Conservation (phyloP, 2,888 invertebrate genomes). For the Thymelicus lineola region DNA sequence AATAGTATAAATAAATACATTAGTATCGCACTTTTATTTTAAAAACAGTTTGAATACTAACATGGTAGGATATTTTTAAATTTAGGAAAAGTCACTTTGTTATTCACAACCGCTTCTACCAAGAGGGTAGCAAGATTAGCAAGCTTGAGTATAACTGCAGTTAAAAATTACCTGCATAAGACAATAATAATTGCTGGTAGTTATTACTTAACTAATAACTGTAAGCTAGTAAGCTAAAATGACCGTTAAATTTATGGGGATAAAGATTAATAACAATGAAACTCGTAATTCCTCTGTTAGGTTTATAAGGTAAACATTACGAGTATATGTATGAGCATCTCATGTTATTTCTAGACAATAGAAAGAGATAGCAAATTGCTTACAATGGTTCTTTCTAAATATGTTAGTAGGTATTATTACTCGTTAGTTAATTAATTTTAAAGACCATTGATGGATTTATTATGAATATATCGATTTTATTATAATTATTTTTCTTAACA, state of each 20-base stretch:
- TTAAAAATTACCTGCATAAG: slow-evolving; percentile 1
- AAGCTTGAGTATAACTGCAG: not conserved
- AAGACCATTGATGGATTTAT: too few relatives aligned
- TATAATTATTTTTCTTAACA: too few relatives aligned
- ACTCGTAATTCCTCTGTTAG: not conserved
- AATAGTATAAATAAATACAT: too few relatives aligned
- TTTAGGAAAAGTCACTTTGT: not conserved
- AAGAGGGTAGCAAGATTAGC: slow-evolving; percentile 4
- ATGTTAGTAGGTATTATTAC: not conserved
- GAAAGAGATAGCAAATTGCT: not conserved
- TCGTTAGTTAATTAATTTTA: not conserved
- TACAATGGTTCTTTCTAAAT: too few relatives aligned
- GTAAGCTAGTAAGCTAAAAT: not conserved
- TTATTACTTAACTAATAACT: not conserved
- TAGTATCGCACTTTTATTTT: not conserved
- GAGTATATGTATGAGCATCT: not conserved
- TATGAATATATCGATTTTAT: too few relatives aligned
- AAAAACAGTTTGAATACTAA: not conserved
- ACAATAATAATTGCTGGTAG: not conserved
- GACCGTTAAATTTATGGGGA: not conserved
- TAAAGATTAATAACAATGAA: slow-evolving; percentile 34
- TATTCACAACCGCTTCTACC: not conserved
- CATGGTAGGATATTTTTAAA: too few relatives aligned
- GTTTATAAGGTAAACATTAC: not conserved
- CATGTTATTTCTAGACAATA: not conserved